Evolutionary conservation across 2,888 invertebrate species (phyloP).

Genomic region (Scotopteryx bipunctaria): DNA sequence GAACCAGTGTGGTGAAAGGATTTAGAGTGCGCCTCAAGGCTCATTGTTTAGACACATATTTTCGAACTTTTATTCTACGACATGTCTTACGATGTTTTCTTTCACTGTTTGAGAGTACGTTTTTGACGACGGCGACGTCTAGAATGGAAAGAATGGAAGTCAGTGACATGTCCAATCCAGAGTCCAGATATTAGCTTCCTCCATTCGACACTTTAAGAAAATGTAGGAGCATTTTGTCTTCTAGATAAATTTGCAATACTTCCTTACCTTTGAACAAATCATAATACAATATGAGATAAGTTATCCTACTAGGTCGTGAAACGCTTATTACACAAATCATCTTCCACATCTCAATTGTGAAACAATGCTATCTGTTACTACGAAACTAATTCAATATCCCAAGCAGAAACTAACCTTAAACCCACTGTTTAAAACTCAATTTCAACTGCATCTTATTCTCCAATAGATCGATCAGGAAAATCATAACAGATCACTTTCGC

Average conservation of each 20-base stretch:
- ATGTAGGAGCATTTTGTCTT: neutral
- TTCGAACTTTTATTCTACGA: too few species aligned
- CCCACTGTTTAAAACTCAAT: slow-evolving; percentile 32
- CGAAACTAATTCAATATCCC: slow-evolving; percentile 19
- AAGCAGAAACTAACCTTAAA: slow-evolving; percentile 44
- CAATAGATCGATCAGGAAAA: slow-evolving; percentile 35
- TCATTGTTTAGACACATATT: too few species aligned
- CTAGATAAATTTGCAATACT: neutral
- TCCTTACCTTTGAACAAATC: slow-evolving; percentile 17
- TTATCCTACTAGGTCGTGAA: slow-evolving; percentile 50
- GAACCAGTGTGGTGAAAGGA: too few species aligned
- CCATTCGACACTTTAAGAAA: too few species aligned
- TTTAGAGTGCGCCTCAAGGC: too few species aligned
- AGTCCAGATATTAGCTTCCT: too few species aligned
- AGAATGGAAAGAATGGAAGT: too few species aligned
- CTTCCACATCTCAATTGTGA: slow-evolving; percentile 73
- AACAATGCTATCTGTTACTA: slow-evolving; percentile 67
- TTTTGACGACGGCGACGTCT: too few species aligned
- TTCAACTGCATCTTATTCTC: slow-evolving; percentile 26
- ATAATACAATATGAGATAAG: slow-evolving; percentile 36
- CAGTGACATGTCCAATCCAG: too few species aligned
- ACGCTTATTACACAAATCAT: slow-evolving; percentile 63
- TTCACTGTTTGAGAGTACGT: too few species aligned
- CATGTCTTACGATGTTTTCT: too few species aligned
- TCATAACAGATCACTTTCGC: slow-evolving; percentile 34